These are phyloP conservation scores for Teleogryllus occipitalis DNA, from an alignment of 1,140 invertebrate species.

Conservation along the genomic window DNA sequence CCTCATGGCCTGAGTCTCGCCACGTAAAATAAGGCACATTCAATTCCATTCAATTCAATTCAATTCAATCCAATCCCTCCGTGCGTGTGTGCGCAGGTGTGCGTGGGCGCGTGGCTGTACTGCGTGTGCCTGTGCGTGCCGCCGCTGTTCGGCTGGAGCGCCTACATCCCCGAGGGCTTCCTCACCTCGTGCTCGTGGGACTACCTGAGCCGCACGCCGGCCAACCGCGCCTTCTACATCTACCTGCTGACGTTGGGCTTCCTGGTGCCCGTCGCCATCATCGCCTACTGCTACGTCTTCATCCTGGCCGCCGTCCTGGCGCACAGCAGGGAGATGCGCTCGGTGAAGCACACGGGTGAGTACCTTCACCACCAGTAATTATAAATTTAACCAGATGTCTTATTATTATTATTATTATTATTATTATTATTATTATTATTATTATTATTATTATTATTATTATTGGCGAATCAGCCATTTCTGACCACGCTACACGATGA, in stretches of 20 bases:
- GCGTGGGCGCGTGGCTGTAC: slow-evolving; percentile 43
- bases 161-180: slow-evolving; percentile 44
- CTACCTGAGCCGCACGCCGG: slow-evolving; percentile 38
- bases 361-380: too few relatives aligned
- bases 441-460: too few relatives aligned
- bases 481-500: too few relatives aligned
- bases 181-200: slow-evolving; percentile 49
- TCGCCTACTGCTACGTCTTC: slow-evolving; percentile 42
- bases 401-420: too few relatives aligned
- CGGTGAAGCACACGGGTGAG: slow-evolving; percentile 24
- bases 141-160: slow-evolving; percentile 46
- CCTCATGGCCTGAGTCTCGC: too few relatives aligned
- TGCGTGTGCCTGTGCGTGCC: slow-evolving; percentile 38
- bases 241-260: slow-evolving; percentile 44
- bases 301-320: slow-evolving; percentile 34
- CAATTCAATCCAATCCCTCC: too few relatives aligned
- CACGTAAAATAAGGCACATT: too few relatives aligned
- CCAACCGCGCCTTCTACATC: slow-evolving; percentile 40
- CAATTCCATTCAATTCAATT: too few relatives aligned
- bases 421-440: too few relatives aligned
- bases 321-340: slow-evolving; percentile 39
- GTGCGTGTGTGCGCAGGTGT: slow-evolving; percentile 29
- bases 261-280: slow-evolving; percentile 39
- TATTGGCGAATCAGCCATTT: too few relatives aligned
- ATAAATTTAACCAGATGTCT: too few relatives aligned